A percentile compares a stretch with the other conserved stretches of the same genome.
These are phyloP conservation scores for Plebejus argus DNA, from an alignment of 2,888 invertebrate species.

Conservation along the genomic window DNA sequence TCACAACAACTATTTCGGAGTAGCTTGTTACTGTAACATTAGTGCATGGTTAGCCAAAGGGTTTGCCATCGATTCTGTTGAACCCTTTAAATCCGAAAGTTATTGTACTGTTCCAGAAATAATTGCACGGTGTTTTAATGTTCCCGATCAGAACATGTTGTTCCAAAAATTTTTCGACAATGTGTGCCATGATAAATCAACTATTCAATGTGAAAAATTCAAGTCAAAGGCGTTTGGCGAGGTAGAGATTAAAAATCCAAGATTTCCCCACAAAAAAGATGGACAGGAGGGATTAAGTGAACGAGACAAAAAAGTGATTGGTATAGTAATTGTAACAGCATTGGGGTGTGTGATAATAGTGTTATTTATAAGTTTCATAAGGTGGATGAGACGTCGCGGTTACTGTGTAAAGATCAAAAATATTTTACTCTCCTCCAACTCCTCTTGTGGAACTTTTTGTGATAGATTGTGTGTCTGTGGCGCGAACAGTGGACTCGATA, in stretches of 20 bases:
- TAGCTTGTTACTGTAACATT: constrained; percentile 83
- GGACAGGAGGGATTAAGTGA: constrained; percentile 51
- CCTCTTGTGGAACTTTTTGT: constrained; percentile 62
- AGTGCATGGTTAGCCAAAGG: constrained; percentile 79
- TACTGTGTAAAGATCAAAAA: constrained; percentile 73
- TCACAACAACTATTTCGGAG: constrained; percentile 82
- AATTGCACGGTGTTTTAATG: constrained; percentile 83
- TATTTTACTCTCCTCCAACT: constrained; percentile 63
- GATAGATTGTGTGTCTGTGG: constrained; percentile 67
- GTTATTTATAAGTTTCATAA: constrained; percentile 76
- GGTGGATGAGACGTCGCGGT: constrained; percentile 81
- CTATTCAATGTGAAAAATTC: constrained; percentile 81
- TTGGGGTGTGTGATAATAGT: constrained; percentile 76
- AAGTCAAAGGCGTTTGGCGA: constrained; percentile 57
- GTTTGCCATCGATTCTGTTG: constrained; percentile 62
- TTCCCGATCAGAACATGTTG: constrained; percentile 82
- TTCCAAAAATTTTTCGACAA: constrained; percentile 82
- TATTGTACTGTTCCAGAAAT: constrained; percentile 82
- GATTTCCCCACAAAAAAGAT: constrained; percentile 68
- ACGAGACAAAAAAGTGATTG: constrained; percentile 67
- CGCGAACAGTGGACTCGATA: constrained; percentile 74
- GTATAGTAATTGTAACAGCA: constrained; percentile 77
- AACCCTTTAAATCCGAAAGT: constrained; percentile 75
- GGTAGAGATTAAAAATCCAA: constrained; percentile 69
- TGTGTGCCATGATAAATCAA: constrained; percentile 77